A percentile compares a stretch with the other conserved stretches of the same genome.
These are phyloP conservation scores for Lagocephalus sceleratus DNA, from an alignment of 2,797 vertebrate species.

Conservation along the genomic window DNA sequence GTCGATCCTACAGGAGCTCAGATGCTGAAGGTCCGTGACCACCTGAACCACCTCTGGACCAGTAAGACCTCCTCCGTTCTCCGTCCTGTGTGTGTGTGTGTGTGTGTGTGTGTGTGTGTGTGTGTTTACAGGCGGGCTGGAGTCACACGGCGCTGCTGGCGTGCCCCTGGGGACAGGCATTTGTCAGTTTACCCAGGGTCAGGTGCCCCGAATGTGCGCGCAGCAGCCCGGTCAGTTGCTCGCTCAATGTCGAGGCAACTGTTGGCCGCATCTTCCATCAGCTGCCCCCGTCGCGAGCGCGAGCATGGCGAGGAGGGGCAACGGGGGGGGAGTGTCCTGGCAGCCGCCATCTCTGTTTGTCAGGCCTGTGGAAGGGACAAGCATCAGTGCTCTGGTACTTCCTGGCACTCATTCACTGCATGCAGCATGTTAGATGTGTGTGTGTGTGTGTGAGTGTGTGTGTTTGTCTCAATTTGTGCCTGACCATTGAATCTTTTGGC, in stretches of 20 bases:
- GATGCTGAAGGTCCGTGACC: too few species aligned
- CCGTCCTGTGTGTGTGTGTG: too few species aligned
- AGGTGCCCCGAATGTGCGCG: constrained; percentile 55
- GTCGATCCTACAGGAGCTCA: too few species aligned
- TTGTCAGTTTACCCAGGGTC: constrained; percentile 73
- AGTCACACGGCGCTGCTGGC: constrained; percentile 39
- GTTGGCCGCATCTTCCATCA: constrained; percentile 59
- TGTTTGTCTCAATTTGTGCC: constrained; percentile 2
- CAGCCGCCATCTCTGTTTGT: constrained; percentile 56
- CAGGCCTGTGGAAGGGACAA: constrained; percentile 46
- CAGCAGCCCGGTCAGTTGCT: constrained; percentile 64
- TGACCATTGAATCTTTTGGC: background rate
- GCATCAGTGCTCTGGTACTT: constrained; percentile 56
- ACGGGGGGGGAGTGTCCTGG: constrained; percentile 33
- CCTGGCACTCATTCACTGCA: constrained; percentile 58
- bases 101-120: constrained; percentile 2
- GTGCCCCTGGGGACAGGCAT: constrained; percentile 54
- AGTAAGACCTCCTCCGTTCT: constrained; percentile 18
- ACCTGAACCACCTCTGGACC: too few species aligned
- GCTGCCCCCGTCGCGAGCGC: constrained; percentile 48
- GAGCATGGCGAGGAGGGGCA: constrained; percentile 24
- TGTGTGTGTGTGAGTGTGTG: constrained; percentile 12
- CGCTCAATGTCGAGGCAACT: constrained; percentile 63
- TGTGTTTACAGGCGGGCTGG: constrained; percentile 4
- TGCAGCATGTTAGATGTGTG: constrained; percentile 43